phyloP scores from a whole-genome alignment of 2,113 vertebrate genomes.

The Siniperca knerii region DNA sequence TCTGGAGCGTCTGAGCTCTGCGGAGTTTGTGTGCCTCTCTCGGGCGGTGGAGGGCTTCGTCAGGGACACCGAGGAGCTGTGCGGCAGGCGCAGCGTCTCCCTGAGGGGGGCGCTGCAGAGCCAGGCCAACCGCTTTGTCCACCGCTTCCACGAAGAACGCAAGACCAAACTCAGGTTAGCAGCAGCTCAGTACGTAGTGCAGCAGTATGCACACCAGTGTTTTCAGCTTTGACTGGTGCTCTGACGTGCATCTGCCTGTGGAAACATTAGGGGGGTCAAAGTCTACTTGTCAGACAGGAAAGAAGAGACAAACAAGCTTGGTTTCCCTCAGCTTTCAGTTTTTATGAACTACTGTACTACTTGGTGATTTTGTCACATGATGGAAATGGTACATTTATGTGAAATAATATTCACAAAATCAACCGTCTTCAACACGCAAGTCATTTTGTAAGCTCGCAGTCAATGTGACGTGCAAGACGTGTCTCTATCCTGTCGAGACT shows the following conservation, averaged over 20 bases:
- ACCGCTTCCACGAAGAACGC: constrained; percentile 97
- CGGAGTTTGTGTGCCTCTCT: constrained; percentile 93
- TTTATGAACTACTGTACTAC: no score
- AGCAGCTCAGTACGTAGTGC: neutral
- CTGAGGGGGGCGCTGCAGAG: constrained; percentile 95
- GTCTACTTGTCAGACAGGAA: no score
- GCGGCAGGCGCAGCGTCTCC: constrained; percentile 91
- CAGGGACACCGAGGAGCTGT: constrained; percentile 91
- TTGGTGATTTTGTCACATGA: neutral
- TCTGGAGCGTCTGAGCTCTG: constrained; percentile 94
- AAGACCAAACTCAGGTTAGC: constrained; percentile 95
- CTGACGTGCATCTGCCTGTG: no score
- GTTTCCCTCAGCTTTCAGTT: no score
- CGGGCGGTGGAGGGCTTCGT: constrained; percentile 93
- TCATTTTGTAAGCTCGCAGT: no score
- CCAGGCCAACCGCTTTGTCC: constrained; percentile 96
- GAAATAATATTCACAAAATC: no score
- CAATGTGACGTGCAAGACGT: no score
- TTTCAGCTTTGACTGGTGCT: no score
- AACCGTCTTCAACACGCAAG: no score
- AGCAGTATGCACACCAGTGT: no score
- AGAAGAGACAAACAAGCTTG: no score
- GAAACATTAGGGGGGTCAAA: no score
- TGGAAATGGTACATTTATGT: neutral
- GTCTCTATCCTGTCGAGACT: neutral